Evolutionary conservation across 1,140 invertebrate genomes (phyloP).

Genomic region (Drosophila nannoptera): DNA sequence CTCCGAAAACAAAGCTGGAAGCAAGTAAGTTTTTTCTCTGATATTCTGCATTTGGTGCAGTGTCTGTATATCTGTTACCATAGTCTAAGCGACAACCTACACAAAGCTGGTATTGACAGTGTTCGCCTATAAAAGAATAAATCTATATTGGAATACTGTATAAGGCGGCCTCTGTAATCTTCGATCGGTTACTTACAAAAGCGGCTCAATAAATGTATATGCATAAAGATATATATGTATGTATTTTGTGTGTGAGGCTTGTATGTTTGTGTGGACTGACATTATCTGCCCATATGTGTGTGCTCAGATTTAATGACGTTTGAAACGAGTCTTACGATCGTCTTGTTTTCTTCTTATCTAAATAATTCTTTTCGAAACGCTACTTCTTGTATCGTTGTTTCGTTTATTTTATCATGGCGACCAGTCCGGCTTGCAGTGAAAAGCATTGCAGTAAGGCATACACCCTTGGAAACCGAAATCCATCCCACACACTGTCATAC

Average conservation of each 20-base stretch:
- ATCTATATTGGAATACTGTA: conserved; percentile 13
- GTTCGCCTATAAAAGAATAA: conserved; percentile 1
- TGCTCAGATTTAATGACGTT: neutral
- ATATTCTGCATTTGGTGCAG: conserved; percentile 6
- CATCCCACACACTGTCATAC: conserved; percentile 22
- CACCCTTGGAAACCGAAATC: conserved; percentile 71
- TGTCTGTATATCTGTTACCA: conserved; percentile 5
- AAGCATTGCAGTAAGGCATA: conserved; percentile 49
- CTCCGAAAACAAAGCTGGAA: conserved; percentile 65
- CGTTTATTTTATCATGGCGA: conserved; percentile 26
- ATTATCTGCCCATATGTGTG: conserved; percentile 1
- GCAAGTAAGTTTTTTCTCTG: conserved; percentile 65
- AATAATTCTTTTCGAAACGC: neutral
- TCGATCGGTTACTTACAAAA: conserved; percentile 2
- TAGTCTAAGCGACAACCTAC: conserved; percentile 14
- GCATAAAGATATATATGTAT: neutral
- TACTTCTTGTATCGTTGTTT: neutral
- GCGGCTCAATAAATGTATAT: conserved; percentile 1
- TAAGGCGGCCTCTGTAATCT: neutral
- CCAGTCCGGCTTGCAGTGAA: conserved; percentile 40
- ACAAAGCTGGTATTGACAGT: conserved; percentile 40
- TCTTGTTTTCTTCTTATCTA: neutral
- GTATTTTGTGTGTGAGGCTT: too few species aligned
- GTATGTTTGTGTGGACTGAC: neutral
- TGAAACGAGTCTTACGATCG: conserved; percentile 12